Evolutionary conservation across 2,113 vertebrate genomes (phyloP).

Genomic region (Trogon surrucura): DNA sequence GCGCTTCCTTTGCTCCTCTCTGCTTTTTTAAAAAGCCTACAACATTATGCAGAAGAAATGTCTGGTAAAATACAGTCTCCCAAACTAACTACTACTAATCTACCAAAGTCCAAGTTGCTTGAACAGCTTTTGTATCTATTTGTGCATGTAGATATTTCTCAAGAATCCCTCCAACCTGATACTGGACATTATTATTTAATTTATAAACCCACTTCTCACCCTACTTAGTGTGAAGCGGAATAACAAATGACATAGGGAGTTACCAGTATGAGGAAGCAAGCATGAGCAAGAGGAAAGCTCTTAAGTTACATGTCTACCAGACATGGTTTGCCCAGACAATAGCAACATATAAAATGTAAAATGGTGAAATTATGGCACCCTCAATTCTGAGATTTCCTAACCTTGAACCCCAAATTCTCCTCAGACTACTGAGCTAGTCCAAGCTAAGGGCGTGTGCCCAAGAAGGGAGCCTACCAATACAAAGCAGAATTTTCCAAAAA

Average conservation of each 20-base stretch:
- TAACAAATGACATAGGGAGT: background rate
- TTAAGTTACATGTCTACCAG: fast-evolving
- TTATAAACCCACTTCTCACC: background rate
- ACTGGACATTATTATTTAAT: background rate
- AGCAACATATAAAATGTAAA: background rate
- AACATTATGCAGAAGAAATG: background rate
- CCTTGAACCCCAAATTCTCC: background rate
- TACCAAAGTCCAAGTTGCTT: background rate
- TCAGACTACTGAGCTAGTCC: background rate
- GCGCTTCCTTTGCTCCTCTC: background rate
- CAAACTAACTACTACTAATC: background rate
- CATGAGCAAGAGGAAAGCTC: background rate
- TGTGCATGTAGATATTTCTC: background rate
- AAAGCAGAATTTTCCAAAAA: background rate
- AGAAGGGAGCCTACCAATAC: background rate
- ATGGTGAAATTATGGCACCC: background rate
- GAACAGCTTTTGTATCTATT: background rate
- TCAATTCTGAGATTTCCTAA: background rate
- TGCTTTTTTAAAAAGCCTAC: background rate
- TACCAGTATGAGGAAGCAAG: background rate
- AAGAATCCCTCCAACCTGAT: background rate
- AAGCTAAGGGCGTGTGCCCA: background rate
- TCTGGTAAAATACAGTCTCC: background rate
- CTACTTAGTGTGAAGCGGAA: background rate
- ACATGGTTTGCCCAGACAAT: background rate